Base-by-base conservation (phyloP, 2,797 vertebrate genomes). In the Mustela erminea region DNA sequence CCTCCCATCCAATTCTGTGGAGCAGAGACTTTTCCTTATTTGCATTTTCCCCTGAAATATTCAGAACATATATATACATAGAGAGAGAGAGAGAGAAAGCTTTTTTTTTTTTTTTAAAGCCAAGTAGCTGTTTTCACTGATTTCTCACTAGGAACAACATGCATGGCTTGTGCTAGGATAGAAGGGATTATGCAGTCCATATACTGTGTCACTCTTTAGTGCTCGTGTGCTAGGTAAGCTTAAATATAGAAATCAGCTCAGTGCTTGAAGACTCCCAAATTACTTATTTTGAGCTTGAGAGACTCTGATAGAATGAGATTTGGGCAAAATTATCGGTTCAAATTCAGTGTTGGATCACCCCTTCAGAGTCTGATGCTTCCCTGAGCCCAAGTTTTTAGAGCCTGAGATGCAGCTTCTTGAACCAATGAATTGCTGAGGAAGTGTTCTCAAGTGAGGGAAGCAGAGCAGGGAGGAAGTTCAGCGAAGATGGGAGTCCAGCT, bases 81-180 rank as follows among this genome's bases (percentile, higher is more conserved):
- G 17, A 13, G 38, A 41, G 38, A 41, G 12, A 12, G n/a, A n/a
- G 29, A 49, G 38, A 68, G 41, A 91, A 82, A 90, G 7, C 7
- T n/a, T 74, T 72, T 8, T 58, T 77, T 90, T 49, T 43, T 43
- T 11, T 46, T 46, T 1, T 58, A 25, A 62, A 94, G 29, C 29
- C 43, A 85, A 66, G 15, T 58, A 35, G 18, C n/a, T 82, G n/a
- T 90, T 95, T 93, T 87, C 29, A 52, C 75, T 95, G 85, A 93
- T 66, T 93, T 95, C 75, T 92, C 54, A 83, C 27, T 64, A 41
- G 20, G 41, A 92, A 77, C 35, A 78, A 84, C 38, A 85, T 38
- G 1, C 4, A 25, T 64, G 38, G 49, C 64, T 82, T 35, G 20
- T 46, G n/a, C 62, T 75, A 6, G 70, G 74, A 35, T 86, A 93